A percentile compares a stretch with the other conserved stretches of the same genome.
phyloP scores from a whole-genome alignment of 2,113 vertebrate species.

The Anthoscopus minutus region DNA sequence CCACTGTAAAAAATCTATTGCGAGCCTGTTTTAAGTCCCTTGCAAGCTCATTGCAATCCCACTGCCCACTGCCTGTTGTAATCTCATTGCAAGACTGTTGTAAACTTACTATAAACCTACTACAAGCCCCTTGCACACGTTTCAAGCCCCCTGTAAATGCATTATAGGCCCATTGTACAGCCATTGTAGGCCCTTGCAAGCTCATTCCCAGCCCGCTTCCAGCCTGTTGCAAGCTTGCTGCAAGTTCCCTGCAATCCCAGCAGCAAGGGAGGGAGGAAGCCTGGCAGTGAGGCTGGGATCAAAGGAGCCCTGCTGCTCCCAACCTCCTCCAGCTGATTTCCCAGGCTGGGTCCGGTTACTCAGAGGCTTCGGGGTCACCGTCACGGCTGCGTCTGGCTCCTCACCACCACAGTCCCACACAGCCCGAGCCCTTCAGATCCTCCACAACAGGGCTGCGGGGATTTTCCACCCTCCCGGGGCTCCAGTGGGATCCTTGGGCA shows the following conservation, averaged over 20 bases:
- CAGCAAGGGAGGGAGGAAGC: neutral
- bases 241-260: neutral
- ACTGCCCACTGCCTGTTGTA: neutral
- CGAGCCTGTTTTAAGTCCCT: fast-evolving
- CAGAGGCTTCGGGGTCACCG: neutral
- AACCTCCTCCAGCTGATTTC: neutral
- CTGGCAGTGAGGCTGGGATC: fast-evolving
- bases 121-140: too few species aligned
- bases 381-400: fast-evolving
- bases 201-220: fast-evolving
- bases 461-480: neutral
- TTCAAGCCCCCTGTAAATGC: neutral
- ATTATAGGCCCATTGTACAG: fast-evolving
- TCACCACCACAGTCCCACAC: neutral
- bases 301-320: neutral
- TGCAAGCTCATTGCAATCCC: neutral
- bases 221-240: fast-evolving
- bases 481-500: neutral
- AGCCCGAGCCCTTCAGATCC: neutral
- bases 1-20: fast-evolving
- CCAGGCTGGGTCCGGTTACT: neutral
- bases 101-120: fast-evolving
- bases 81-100: fast-evolving
- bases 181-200: too few species aligned
- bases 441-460: fast-evolving